Percentiles rank a stretch among this genome's conserved stretches.
phyloP scores from a whole-genome alignment of 1,140 invertebrate genomes.

The Drosophila paulistorum region DNA sequence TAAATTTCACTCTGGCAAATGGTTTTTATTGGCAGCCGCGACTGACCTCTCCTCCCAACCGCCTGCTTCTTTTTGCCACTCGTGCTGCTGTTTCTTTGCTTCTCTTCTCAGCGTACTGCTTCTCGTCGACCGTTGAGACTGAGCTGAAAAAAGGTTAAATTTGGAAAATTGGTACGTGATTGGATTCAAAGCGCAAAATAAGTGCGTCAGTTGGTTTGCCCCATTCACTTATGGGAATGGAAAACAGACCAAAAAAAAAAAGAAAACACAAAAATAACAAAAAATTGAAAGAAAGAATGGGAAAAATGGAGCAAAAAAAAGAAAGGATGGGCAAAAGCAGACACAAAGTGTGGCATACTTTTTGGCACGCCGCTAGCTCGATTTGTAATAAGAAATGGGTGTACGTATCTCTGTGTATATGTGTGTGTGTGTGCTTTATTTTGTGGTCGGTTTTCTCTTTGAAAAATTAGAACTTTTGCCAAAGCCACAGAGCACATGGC shows the following conservation, averaged over 20 bases:
- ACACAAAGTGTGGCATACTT: conserved; percentile 47
- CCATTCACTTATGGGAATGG: conserved; percentile 69
- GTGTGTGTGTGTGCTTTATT: conserved; percentile 48
- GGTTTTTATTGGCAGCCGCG: conserved; percentile 74
- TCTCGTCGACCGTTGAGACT: conserved; percentile 20
- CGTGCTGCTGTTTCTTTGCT: neutral
- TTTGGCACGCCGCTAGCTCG: conserved; percentile 65
- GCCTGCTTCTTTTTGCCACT: conserved; percentile 6
- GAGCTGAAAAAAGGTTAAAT: conserved; percentile 76
- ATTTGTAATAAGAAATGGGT: conserved; percentile 75
- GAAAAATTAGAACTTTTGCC: conserved; percentile 78
- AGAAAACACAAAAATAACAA: conserved; percentile 3
- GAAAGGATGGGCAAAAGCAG: conserved; percentile 2
- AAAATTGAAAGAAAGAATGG: conserved; percentile 33
- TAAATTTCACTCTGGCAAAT: conserved; percentile 80
- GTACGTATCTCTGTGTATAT: conserved; percentile 6
- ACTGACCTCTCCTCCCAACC: conserved; percentile 26
- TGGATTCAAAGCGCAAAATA: conserved; percentile 81
- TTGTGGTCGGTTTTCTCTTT: conserved; percentile 55
- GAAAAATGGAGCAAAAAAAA: conserved; percentile 27
- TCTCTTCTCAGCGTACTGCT: neutral
- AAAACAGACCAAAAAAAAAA: conserved; percentile 21
- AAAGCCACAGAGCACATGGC: conserved; percentile 52
- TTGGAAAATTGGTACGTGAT: conserved; percentile 81
- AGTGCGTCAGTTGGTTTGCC: conserved; percentile 71